phyloP scores from a whole-genome alignment of 1,140 invertebrate species.

The Orussus abietinus region DNA sequence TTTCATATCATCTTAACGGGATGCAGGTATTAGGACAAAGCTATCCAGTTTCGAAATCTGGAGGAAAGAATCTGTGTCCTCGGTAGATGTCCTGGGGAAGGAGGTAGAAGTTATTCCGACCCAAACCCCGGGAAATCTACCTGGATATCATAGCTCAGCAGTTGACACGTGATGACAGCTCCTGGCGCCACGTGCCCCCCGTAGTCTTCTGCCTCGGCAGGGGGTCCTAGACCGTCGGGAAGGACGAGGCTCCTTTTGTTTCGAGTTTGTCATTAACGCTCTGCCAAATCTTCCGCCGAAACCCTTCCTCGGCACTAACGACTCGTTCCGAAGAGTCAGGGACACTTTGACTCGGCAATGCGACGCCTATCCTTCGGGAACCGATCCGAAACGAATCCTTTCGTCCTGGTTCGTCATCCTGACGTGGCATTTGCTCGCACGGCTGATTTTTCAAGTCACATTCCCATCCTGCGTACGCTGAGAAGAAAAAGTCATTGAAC shows the following conservation, averaged over 20 bases:
- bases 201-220: conserved; percentile 38
- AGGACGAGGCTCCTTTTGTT: conserved; percentile 47
- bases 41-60: conserved; percentile 26
- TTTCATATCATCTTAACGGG: too few species aligned
- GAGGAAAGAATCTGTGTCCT: conserved; percentile 12
- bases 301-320: not conserved
- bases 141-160: conserved; percentile 36
- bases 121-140: conserved; percentile 20
- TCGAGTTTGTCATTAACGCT: conserved; percentile 52
- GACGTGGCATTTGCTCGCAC: too few species aligned
- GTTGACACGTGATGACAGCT: conserved; percentile 52
- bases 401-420: not conserved
- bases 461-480: too few species aligned
- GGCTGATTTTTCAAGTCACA: too few species aligned
- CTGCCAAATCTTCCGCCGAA: conserved; percentile 39
- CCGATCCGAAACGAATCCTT: conserved; percentile 1
- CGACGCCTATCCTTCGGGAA: too few species aligned
- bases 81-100: conserved; percentile 6
- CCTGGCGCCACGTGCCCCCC: conserved; percentile 51
- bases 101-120: too few species aligned
- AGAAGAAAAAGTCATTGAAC: too few species aligned
- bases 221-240: conserved; percentile 25
- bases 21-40: conserved; percentile 18
- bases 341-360: too few species aligned
- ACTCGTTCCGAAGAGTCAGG: not conserved